Percentiles rank a stretch among this genome's conserved stretches.
Evolutionary conservation across 2,888 invertebrate species (phyloP).

Genomic region (Mesoligia furuncula): DNA sequence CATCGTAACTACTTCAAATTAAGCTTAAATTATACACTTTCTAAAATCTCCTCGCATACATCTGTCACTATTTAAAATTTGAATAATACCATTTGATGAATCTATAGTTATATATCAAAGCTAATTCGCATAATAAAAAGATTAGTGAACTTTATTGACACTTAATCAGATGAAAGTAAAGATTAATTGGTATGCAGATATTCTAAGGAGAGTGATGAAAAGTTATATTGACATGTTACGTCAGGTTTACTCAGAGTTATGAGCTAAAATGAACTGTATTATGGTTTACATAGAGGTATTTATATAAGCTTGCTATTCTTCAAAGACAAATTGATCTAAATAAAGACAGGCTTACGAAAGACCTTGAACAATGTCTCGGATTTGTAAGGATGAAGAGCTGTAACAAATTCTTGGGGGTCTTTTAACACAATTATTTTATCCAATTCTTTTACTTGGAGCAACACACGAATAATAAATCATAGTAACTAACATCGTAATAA

Average conservation of each 20-base stretch:
- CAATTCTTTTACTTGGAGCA: constrained; percentile 37
- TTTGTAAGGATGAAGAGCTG: constrained; percentile 60
- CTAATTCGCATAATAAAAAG: constrained; percentile 63
- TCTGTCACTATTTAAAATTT: constrained; percentile 40
- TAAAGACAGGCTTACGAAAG: constrained; percentile 57
- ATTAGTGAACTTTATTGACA: constrained; percentile 61
- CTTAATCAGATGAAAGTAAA: constrained; percentile 64
- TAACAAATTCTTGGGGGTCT: constrained; percentile 59
- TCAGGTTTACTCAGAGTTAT: constrained; percentile 23
- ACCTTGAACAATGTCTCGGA: constrained; percentile 63
- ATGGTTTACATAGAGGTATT: constrained; percentile 33
- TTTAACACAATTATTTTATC: constrained; percentile 54
- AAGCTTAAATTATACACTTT: constrained; percentile 62
- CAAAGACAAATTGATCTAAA: constrained; percentile 59
- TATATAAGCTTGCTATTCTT: constrained; percentile 39
- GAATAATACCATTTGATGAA: constrained; percentile 51
- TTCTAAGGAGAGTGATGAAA: constrained; percentile 45
- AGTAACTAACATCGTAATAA: constrained; percentile 25
- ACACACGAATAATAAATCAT: constrained; percentile 29
- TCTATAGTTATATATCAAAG: constrained; percentile 50
- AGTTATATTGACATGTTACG: constrained; percentile 45
- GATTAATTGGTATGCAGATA: constrained; percentile 57
- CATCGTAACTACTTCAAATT: constrained; percentile 57
- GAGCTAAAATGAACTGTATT: constrained; percentile 28
- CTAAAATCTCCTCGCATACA: constrained; percentile 57